A percentile compares a stretch with the other conserved stretches of the same genome.
Conservation (phyloP, 2,113 vertebrate genomes). For the Prionailurus viverrinus region DNA sequence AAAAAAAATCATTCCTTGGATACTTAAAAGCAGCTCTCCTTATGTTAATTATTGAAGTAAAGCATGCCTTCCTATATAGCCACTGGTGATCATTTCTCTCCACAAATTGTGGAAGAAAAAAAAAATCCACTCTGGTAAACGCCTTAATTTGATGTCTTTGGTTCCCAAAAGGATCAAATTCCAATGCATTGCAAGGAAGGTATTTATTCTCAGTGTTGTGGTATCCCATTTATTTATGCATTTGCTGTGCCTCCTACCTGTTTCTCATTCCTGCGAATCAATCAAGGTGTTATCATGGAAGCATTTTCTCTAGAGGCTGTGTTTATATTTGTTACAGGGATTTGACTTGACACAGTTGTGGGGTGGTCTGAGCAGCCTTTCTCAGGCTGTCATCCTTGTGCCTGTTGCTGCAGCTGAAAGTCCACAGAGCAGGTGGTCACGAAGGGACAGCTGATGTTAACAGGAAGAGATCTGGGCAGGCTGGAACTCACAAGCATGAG, state of each 20-base stretch:
- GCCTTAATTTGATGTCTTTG: background rate
- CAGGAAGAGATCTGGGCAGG: accelerated
- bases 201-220: too few species aligned
- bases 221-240: too few species aligned
- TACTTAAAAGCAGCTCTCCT: background rate
- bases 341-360: background rate
- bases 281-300: background rate
- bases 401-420: background rate
- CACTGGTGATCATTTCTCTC: background rate
- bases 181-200: accelerated
- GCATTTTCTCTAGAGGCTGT: accelerated
- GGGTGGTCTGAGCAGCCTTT: background rate
- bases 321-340: background rate
- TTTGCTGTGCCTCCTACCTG: too few species aligned
- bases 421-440: background rate
- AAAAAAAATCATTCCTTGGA: background rate
- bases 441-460: accelerated
- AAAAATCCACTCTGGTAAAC: accelerated
- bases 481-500: background rate
- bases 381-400: accelerated
- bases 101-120: background rate
- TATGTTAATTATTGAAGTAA: background rate
- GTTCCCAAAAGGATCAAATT: background rate
- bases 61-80: background rate
- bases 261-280: background rate